Conservation (phyloP, 2,113 vertebrate genomes). For the Python bivittatus region DNA sequence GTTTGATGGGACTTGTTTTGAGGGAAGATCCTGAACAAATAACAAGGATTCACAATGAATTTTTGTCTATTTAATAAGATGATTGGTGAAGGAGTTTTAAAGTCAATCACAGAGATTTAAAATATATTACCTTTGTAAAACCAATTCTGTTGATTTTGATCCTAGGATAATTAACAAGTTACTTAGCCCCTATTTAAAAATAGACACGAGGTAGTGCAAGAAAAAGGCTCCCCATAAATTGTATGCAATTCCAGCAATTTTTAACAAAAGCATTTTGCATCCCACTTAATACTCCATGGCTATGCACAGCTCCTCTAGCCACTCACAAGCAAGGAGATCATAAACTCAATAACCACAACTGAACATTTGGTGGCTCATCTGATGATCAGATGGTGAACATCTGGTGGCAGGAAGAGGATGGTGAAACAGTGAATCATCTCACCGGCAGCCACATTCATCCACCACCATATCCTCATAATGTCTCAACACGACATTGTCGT, state of each 20-base stretch:
- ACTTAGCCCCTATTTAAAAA: not conserved
- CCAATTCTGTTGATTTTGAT: not conserved
- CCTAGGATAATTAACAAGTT: not conserved
- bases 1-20: not conserved
- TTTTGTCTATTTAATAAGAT: not conserved
- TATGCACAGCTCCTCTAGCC: not conserved
- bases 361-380: not conserved
- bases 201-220: not conserved
- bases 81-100: not conserved
- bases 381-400: no score
- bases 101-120: not conserved
- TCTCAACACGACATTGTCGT: slow-evolving; percentile 91
- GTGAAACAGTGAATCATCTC: slow-evolving; percentile 39
- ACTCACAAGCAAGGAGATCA: not conserved
- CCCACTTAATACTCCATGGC: not conserved
- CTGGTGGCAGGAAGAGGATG: no score
- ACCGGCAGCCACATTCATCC: slow-evolving; percentile 93
- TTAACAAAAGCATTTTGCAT: not conserved
- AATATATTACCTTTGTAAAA: not conserved
- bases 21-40: not conserved
- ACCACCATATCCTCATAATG: slow-evolving; percentile 98
- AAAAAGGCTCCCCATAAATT: not conserved
- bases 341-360: not conserved
- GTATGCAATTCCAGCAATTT: not conserved
- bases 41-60: not conserved